Base-by-base conservation (phyloP, 1,140 invertebrate species). In the Chelonus insularis region DNA sequence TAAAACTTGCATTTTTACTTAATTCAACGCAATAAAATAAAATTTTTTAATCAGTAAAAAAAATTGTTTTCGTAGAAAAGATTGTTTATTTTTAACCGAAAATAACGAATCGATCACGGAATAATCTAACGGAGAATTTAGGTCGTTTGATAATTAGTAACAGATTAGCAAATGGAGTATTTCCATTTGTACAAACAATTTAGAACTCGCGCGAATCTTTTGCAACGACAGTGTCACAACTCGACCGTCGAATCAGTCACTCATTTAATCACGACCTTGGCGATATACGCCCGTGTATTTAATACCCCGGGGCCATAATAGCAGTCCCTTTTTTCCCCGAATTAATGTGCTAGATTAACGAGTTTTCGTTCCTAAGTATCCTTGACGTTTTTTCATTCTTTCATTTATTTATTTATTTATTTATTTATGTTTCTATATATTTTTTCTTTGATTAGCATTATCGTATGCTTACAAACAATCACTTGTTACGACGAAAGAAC, bases 221-320 rank as follows among this genome's bases (percentile, higher is more conserved):
- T 61, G 59, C 59, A 61, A 61, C 34, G 41, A 48, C 8, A 55
- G 52, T 61, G 51, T 61, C 51, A 55, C 59, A 61, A 61, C 51
- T 21, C 58, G 58, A 60, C 48, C 58, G 57, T 60, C 23, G 52
- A 55, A 55, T 55, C 32, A 25, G 16, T 57, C 43, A n/a, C 16
- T 48, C 25, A 9, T 14, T 54, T 47, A 21, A 50, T 25, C 25
- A 36, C 51, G 59, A 61, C 59, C 59, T 61, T 61, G 59, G 43
- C n/a, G 29, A 37, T 43, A 61, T 18, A 60, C 20, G 36, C 32
- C 29, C 23, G 57, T 60, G 57, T 37, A 20, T 43, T 43, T 43
- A 18, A 18, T 43, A 16, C 41, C 41, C 41, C 8, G 4, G 6
- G 41, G 41, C 41, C 16, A 16, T 43, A 16, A 14, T 43, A 8